Conservation (phyloP, 2,797 vertebrate species). For the Eupleurogrammus muticus region DNA sequence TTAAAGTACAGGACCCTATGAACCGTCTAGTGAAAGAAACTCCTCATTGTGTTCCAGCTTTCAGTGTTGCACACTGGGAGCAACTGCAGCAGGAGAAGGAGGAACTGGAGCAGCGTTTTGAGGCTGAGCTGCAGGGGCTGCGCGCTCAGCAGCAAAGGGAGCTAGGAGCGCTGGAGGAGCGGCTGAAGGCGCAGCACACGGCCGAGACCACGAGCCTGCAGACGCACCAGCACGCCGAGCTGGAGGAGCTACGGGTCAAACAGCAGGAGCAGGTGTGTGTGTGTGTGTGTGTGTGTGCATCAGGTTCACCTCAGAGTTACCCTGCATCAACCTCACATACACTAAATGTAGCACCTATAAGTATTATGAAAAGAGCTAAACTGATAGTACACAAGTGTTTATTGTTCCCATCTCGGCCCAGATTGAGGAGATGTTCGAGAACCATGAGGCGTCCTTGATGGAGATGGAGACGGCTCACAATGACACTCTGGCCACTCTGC, state of each 20-base stretch:
- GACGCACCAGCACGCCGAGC: slow-evolving; percentile 82
- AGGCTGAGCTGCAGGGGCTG: slow-evolving; percentile 87
- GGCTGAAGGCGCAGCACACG: slow-evolving; percentile 83
- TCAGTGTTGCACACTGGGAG: slow-evolving; percentile 89
- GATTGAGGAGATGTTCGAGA: slow-evolving; percentile 91
- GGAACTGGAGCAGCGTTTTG: slow-evolving; percentile 88
- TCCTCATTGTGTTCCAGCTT: slow-evolving; percentile 77
- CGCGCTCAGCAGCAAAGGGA: slow-evolving; percentile 87
- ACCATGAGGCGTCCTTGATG: slow-evolving; percentile 85
- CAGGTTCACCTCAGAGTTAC: too few species aligned
- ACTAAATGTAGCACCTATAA: neutral
- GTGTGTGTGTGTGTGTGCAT: too few species aligned
- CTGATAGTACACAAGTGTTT: neutral
- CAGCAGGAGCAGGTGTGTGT: slow-evolving; percentile 88
- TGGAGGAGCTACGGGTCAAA: slow-evolving; percentile 80
- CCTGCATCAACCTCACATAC: too few species aligned
- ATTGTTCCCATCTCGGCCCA: slow-evolving; percentile 59
- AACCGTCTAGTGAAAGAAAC: neutral
- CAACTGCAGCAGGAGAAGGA: slow-evolving; percentile 92
- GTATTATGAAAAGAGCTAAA: neutral
- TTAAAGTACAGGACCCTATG: too few species aligned
- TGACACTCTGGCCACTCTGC: slow-evolving; percentile 85
- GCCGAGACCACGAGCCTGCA: slow-evolving; percentile 80
- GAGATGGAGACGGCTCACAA: slow-evolving; percentile 89
- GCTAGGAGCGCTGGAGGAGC: slow-evolving; percentile 87